Percentiles rank a stretch among this genome's conserved stretches.
Conservation (phyloP, 2,888 invertebrate species). For the Cloeon dipterum region DNA sequence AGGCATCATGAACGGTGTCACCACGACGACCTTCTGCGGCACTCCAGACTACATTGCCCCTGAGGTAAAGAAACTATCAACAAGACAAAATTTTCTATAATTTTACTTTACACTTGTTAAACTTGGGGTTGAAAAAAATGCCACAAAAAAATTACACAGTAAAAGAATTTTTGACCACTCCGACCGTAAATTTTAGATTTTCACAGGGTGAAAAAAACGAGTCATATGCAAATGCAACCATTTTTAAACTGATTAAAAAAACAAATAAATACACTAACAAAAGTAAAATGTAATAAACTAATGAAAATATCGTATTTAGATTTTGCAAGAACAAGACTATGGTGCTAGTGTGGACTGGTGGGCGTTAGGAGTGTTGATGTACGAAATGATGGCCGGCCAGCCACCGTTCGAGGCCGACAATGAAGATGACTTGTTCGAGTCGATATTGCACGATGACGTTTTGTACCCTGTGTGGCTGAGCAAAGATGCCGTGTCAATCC, state of each 20-base stretch:
- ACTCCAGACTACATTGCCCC: conserved; percentile 99
- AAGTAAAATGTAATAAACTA: too few species aligned
- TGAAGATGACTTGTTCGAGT: conserved; percentile 97
- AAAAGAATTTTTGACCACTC: too few species aligned
- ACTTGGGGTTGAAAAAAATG: too few species aligned
- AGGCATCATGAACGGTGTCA: conserved; percentile 65
- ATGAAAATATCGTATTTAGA: too few species aligned
- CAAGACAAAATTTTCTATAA: conserved; percentile 11
- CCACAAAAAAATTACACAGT: too few species aligned
- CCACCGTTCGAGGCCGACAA: conserved; percentile 99
- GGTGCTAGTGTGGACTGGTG: conserved; percentile 86
- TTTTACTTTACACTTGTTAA: not conserved
- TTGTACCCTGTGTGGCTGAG: conserved; percentile 93
- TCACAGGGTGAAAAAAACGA: too few species aligned
- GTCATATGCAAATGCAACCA: too few species aligned
- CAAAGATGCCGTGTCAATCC: conserved; percentile 71
- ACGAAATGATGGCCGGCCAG: conserved; percentile 99
- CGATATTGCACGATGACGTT: conserved; percentile 94
- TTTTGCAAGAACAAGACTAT: conserved; percentile 79
- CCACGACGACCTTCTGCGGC: conserved; percentile 96
- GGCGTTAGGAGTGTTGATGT: conserved; percentile 95
- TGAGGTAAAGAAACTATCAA: conserved; percentile 32
- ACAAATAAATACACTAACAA: too few species aligned
- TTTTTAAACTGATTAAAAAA: too few species aligned
- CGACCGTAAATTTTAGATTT: too few species aligned